phyloP scores from a whole-genome alignment of 2,797 vertebrate genomes.

The Rachycentron canadum region DNA sequence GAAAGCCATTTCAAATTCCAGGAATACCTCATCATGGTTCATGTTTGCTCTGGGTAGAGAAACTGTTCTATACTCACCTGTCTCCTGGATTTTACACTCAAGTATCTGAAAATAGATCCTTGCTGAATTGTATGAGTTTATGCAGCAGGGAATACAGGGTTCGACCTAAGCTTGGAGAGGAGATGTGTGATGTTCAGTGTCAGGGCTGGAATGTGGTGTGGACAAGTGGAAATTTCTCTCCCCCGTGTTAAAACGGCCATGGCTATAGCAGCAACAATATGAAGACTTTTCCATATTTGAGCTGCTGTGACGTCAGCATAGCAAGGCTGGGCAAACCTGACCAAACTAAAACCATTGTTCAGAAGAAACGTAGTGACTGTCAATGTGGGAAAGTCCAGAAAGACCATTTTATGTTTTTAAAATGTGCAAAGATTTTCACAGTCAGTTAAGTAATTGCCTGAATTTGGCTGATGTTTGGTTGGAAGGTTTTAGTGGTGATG shows the following conservation, averaged over 20 bases:
- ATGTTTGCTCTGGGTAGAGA: constrained; percentile 40
- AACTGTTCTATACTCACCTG: constrained; percentile 49
- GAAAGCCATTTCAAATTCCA: constrained; percentile 67
- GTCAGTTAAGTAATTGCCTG: background rate
- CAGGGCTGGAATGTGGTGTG: constrained; percentile 74
- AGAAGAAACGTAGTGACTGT: constrained; percentile 21
- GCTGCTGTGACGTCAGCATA: constrained; percentile 56
- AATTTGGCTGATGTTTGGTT: constrained; percentile 4
- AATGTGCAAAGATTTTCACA: constrained; percentile 5
- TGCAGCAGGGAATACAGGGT: constrained; percentile 32
- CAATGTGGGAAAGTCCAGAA: constrained; percentile 8
- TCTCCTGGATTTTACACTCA: constrained; percentile 39
- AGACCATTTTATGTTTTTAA: constrained; percentile 3
- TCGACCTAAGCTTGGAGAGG: constrained; percentile 43
- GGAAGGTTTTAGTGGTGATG: constrained; percentile 29
- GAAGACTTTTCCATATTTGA: constrained; percentile 79
- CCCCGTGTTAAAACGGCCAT: constrained; percentile 76
- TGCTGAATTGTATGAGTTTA: constrained; percentile 19
- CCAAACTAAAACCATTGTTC: constrained; percentile 33
- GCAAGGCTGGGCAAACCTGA: constrained; percentile 20
- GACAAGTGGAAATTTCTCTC: constrained; percentile 84
- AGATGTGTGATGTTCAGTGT: constrained; percentile 63
- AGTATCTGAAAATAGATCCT: constrained; percentile 39
- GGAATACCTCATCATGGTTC: constrained; percentile 59
- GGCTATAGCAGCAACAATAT: constrained; percentile 74